A percentile compares a stretch with the other conserved stretches of the same genome.
Evolutionary conservation across 2,888 invertebrate species (phyloP).

Genomic region (Stenodera caucasica): DNA sequence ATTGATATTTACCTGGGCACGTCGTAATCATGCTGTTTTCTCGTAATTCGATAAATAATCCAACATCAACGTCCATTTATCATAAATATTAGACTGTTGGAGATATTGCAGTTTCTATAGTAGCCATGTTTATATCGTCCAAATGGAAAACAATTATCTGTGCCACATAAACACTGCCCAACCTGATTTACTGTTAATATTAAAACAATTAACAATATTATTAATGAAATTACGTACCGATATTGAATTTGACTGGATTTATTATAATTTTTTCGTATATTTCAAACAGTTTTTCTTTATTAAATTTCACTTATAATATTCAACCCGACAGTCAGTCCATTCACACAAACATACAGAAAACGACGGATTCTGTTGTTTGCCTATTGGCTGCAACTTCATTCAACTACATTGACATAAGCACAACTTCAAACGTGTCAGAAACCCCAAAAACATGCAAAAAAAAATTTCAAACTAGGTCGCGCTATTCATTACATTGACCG

Average conservation of each 20-base stretch:
- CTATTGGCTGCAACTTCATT: constrained; percentile 28
- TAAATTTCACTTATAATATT: not conserved
- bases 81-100: constrained; percentile 31
- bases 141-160: constrained; percentile 42
- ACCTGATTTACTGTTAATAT: not conserved
- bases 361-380: constrained; percentile 29
- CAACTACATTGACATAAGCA: constrained; percentile 32
- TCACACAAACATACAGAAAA: constrained; percentile 11
- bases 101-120: constrained; percentile 40
- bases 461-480: constrained; percentile 22
- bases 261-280: constrained; percentile 4
- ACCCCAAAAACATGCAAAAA: not conserved
- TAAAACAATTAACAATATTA: not conserved
- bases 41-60: constrained; percentile 23
- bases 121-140: constrained; percentile 54
- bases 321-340: not conserved
- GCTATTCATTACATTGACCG: constrained; percentile 5
- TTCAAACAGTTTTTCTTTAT: constrained; percentile 11
- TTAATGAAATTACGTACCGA: not conserved
- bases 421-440: constrained; percentile 19
- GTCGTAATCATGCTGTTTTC: constrained; percentile 48
- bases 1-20: constrained; percentile 50
- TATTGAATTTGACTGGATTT: constrained; percentile 1
- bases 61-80: constrained; percentile 36
- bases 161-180: constrained; percentile 35